A percentile compares a stretch with the other conserved stretches of the same genome.
Conservation (phyloP, 2,888 invertebrate species). For the Nineta flava region DNA sequence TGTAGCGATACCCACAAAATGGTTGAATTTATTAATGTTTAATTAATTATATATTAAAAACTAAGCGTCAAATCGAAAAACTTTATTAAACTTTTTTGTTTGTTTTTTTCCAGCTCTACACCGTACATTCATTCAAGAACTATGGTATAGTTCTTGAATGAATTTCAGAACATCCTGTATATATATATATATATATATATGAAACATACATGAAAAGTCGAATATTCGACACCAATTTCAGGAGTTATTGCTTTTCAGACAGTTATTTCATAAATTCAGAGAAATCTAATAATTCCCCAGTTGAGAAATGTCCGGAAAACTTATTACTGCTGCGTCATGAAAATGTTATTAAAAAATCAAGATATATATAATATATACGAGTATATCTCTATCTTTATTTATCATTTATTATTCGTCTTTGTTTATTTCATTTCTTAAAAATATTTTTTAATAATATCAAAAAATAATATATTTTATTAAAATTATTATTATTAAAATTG, state of each 20-base stretch:
- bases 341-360: constrained; percentile 3
- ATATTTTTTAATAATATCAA: neutral
- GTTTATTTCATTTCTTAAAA: neutral
- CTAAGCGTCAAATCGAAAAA: too few relatives aligned
- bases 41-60: too few relatives aligned
- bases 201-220: neutral
- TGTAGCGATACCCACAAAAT: too few relatives aligned
- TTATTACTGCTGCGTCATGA: constrained; percentile 5
- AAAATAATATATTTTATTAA: neutral
- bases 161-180: too few relatives aligned
- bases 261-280: constrained; percentile 5
- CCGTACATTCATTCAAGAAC: too few relatives aligned
- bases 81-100: too few relatives aligned
- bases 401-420: neutral
- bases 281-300: constrained; percentile 6
- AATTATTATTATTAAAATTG: too few relatives aligned
- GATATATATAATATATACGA: neutral
- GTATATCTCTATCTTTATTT: neutral
- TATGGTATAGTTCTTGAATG: too few relatives aligned
- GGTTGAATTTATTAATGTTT: too few relatives aligned
- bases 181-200: neutral
- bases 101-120: too few relatives aligned
- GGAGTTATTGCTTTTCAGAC: constrained; percentile 6
- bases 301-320: constrained; percentile 4
- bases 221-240: constrained; percentile 6